A percentile compares a stretch with the other conserved stretches of the same genome.
These are phyloP conservation scores for Cynodonichthys magdalenae DNA, from an alignment of 2,797 vertebrate genomes.

Conservation along the genomic window DNA sequence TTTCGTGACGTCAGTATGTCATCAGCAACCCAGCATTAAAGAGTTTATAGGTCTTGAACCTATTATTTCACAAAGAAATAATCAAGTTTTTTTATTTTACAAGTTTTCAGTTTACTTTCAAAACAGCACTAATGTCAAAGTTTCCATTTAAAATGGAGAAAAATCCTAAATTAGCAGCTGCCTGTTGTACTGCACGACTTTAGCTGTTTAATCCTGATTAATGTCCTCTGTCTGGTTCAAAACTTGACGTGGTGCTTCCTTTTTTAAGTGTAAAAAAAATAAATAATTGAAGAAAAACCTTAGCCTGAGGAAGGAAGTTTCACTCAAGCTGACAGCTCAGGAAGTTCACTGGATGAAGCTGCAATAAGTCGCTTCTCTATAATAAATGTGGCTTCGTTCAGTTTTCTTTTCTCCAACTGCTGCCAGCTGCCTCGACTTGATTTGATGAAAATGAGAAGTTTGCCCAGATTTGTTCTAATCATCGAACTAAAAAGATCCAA, in stretches of 20 bases:
- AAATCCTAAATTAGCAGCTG: too few species aligned
- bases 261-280: not conserved
- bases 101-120: not conserved
- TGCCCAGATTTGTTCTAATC: not conserved
- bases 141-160: not conserved
- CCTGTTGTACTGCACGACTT: constrained; percentile 1
- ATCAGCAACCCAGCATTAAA: too few species aligned
- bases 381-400: constrained; percentile 16
- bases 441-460: constrained; percentile 4
- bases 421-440: constrained; percentile 9
- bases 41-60: too few species aligned
- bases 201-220: not conserved
- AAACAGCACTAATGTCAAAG: not conserved
- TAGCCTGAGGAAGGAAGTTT: not conserved
- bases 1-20: too few species aligned
- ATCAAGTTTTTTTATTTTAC: too few species aligned
- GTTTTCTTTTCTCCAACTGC: constrained; percentile 8
- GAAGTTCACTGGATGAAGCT: constrained; percentile 10
- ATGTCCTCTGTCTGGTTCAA: not conserved
- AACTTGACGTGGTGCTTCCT: not conserved
- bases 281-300: constrained; percentile 10
- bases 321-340: constrained; percentile 7
- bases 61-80: too few species aligned
- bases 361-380: constrained; percentile 18
- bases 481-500: not conserved